Evolutionary conservation across 2,113 vertebrate species (phyloP).

Genomic region (Puma concolor): DNA sequence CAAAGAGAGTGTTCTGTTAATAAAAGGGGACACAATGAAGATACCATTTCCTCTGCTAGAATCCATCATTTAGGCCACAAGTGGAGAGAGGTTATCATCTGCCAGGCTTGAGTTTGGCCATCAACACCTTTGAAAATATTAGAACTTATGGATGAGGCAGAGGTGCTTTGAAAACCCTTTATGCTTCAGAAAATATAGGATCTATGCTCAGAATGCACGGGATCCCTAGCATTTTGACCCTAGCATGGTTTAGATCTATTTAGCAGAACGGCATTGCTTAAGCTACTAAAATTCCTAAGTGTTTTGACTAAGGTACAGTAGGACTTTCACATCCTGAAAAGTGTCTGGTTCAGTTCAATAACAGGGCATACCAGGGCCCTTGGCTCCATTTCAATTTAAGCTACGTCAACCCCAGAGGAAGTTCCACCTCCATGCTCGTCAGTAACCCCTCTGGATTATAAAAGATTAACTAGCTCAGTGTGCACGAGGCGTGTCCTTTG

Average conservation of each 20-base stretch:
- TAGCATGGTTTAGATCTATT: not conserved
- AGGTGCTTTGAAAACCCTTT: not conserved
- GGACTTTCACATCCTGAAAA: not conserved
- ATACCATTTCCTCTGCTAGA: not conserved
- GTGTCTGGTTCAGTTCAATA: not conserved
- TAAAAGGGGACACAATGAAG: not conserved
- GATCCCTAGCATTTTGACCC: not conserved
- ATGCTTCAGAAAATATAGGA: not conserved
- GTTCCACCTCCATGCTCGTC: not conserved
- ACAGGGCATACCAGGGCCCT: not conserved
- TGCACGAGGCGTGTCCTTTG: not conserved
- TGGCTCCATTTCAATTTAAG: not conserved
- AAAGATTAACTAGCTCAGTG: not conserved
- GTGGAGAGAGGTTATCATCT: not conserved
- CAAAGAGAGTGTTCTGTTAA: conserved; percentile 30
- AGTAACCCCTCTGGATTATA: not conserved
- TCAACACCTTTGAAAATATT: not conserved
- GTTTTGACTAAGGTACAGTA: not conserved
- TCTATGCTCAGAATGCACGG: not conserved
- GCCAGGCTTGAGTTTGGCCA: not conserved
- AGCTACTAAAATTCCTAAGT: not conserved
- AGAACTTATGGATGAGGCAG: not conserved
- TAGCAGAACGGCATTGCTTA: not conserved
- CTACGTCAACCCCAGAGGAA: conserved; percentile 48
- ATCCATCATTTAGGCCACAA: not conserved